Base-by-base conservation (phyloP, 2,888 invertebrate species). In the Polydrusus cervinus region DNA sequence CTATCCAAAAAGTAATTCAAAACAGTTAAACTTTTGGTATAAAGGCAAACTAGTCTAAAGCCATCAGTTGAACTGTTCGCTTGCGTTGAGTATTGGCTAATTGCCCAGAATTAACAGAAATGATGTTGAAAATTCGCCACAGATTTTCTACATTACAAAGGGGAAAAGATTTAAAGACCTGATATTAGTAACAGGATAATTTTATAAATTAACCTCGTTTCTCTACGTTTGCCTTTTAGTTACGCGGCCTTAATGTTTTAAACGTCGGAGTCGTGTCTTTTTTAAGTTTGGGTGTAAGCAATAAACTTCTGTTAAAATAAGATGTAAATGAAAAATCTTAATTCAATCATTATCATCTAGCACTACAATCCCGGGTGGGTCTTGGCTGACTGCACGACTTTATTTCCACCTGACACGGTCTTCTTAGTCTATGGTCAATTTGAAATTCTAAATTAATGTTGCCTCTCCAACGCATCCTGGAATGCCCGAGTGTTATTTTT, bases 1-100 rank as follows among this genome's bases (percentile, higher is more conserved):
- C 25, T 55, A 30, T 68, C 40, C 34, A n/a, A 16, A 67, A 73
- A 67, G 67, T 73, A 73, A 73, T 73, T 67, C 47, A 43, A 67
- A 73, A 73, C 67, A 73, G 67, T 73, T 73, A 73, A 73, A 73
- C 73, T 73, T 73, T 67, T 67, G 73, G 38, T 51, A 73, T 67
- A 73, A 73, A 73, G 61, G 67, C 73, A 67, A 73, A 73, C 73
- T 73, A 67, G 73, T 67, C 73, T 16, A 38, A 60, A 73, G 66
- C 67, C 51, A 67, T 61, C 51, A 38, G 25, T 30, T 51, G 62
- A 73, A 73, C 66, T 67, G 20, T 60, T 67, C 68, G 57, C 45
- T 47, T 16, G 55, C 67, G 67, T 57, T 60, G 38, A 40, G n/a
- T 67, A 73, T 67, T 61, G 73, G 67, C 67, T 73, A 73, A 73